phyloP scores from a whole-genome alignment of 1,140 invertebrate species.

The Neuroterus valhalla region DNA sequence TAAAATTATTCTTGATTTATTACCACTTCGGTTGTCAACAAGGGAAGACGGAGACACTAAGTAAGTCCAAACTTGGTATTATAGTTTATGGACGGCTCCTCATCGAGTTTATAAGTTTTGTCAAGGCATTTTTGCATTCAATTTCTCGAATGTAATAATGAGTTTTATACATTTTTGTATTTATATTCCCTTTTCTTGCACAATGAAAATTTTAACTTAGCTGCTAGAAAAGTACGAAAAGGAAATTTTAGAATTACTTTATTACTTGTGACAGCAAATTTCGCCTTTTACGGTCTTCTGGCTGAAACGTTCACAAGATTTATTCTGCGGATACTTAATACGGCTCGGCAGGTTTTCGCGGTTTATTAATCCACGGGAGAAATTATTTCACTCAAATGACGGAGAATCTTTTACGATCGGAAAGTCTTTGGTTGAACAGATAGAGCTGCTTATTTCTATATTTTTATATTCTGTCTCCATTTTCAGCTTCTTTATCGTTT shows the following conservation, averaged over 20 bases:
- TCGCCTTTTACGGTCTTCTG: slow-evolving; percentile 9
- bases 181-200: background rate
- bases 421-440: background rate
- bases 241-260: slow-evolving; percentile 21
- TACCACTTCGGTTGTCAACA: too few species aligned
- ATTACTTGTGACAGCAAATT: slow-evolving; percentile 24
- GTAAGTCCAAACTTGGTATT: too few species aligned
- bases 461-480: background rate
- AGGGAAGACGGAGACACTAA: too few species aligned
- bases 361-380: slow-evolving; percentile 10
- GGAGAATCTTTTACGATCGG: slow-evolving; percentile 1
- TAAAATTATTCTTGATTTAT: too few species aligned
- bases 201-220: background rate
- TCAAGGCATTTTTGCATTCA: too few species aligned
- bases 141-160: background rate
- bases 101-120: too few species aligned
- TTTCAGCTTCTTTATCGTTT: slow-evolving; percentile 13
- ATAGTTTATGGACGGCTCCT: too few species aligned
- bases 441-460: background rate
- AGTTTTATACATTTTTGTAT: background rate
- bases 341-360: background rate
- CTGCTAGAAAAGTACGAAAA: background rate
- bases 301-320: background rate
- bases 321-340: slow-evolving; percentile 17
- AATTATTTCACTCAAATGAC: slow-evolving; percentile 9